A percentile compares a stretch with the other conserved stretches of the same genome.
phyloP scores from a whole-genome alignment of 1,140 invertebrate genomes.

The Euura lappo region DNA sequence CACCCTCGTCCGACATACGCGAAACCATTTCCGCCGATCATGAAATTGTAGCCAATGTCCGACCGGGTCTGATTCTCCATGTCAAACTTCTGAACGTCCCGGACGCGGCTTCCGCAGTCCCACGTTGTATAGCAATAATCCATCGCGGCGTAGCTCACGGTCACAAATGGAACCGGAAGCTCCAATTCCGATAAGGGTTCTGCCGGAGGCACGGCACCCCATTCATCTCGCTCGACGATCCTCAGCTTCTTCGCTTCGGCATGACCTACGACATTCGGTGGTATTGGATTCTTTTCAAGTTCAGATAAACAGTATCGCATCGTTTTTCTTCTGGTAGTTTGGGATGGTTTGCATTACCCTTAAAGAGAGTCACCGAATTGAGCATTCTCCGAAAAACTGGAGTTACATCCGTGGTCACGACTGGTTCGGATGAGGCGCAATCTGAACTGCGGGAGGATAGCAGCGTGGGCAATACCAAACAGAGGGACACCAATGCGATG shows the following conservation, averaged over 20 bases:
- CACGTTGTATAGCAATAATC: constrained; percentile 61
- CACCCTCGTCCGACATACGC: constrained; percentile 81
- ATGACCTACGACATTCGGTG: constrained; percentile 8
- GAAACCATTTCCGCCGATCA: constrained; percentile 77
- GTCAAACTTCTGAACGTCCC: constrained; percentile 74
- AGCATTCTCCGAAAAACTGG: no score
- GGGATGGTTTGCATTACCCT: not conserved
- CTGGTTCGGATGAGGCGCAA: no score
- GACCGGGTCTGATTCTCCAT: constrained; percentile 69
- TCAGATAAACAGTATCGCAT: not conserved
- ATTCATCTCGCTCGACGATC: constrained; percentile 64
- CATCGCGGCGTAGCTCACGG: constrained; percentile 76
- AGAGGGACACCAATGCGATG: constrained; percentile 22
- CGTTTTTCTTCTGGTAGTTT: no score
- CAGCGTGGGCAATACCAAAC: constrained; percentile 10
- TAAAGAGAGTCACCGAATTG: no score
- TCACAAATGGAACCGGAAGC: constrained; percentile 73
- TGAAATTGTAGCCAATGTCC: constrained; percentile 79
- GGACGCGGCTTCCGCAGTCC: constrained; percentile 60
- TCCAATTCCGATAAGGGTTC: constrained; percentile 47
- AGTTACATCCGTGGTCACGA: no score
- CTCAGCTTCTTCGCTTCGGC: constrained; percentile 39
- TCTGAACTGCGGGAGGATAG: not conserved
- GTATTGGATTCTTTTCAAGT: not conserved
- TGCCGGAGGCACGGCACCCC: constrained; percentile 67